A percentile compares a stretch with the other conserved stretches of the same genome.
phyloP scores from a whole-genome alignment of 2,888 invertebrate species.

The Trissoscelio sp. region DNA sequence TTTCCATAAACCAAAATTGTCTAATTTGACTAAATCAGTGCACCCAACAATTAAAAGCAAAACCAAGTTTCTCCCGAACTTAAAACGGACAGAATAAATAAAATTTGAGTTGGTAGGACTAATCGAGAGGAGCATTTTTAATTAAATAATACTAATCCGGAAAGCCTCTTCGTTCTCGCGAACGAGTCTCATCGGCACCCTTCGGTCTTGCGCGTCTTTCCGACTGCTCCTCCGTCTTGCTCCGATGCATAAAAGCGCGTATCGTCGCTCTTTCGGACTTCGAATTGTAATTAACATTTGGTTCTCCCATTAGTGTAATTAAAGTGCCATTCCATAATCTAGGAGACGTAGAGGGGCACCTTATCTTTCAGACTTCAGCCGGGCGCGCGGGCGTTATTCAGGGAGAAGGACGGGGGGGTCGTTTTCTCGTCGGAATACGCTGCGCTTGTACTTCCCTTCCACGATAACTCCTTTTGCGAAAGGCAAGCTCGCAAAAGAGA shows the following conservation, averaged over 20 bases:
- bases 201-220: constrained; percentile 71
- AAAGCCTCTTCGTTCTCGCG: constrained; percentile 75
- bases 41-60: not conserved
- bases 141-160: constrained; percentile 83
- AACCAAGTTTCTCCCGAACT: not conserved
- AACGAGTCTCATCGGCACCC: constrained; percentile 74
- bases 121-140: constrained; percentile 80
- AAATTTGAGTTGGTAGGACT: constrained; percentile 65
- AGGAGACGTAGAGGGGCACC: constrained; percentile 82
- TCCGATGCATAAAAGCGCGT: constrained; percentile 75
- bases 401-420: constrained; percentile 71
- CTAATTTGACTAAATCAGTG: too few relatives aligned
- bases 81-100: constrained; percentile 48
- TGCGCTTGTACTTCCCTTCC: constrained; percentile 77
- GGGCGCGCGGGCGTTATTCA: constrained; percentile 73
- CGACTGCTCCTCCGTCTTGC: constrained; percentile 70
- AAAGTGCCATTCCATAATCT: constrained; percentile 88
- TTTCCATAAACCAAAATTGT: too few relatives aligned
- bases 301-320: constrained; percentile 91
- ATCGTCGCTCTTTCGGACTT: constrained; percentile 86
- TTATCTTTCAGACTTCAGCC: constrained; percentile 83
- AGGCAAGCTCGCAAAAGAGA: constrained; percentile 65
- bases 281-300: constrained; percentile 90
- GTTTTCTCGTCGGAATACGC: constrained; percentile 74
- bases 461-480: constrained; percentile 79